These are phyloP conservation scores for Aptenodytes forsteri DNA, from an alignment of 2,113 vertebrate species.

Conservation along the genomic window DNA sequence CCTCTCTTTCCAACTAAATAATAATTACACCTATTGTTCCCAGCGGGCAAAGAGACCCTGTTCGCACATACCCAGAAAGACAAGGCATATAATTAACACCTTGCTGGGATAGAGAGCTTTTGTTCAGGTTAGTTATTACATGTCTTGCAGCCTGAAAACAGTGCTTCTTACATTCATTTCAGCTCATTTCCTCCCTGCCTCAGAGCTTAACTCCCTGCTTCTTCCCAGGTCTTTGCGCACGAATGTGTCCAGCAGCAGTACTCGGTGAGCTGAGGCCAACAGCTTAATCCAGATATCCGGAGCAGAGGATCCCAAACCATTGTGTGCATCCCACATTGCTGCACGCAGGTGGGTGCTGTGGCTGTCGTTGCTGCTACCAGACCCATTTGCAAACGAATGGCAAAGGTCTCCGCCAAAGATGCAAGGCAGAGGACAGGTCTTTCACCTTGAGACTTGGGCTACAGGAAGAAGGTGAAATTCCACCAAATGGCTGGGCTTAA, in stretches of 20 bases:
- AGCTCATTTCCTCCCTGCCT: conserved; percentile 29
- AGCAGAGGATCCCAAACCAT: not conserved
- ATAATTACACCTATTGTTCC: conserved; percentile 57
- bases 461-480: not conserved
- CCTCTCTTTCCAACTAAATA: conserved; percentile 39
- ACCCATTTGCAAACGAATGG: not conserved
- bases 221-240: not conserved
- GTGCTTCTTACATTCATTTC: conserved; percentile 26
- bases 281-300: not conserved
- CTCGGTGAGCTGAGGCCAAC: not conserved
- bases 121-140: conserved; percentile 42
- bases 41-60: conserved; percentile 30
- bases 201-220: conserved; percentile 3
- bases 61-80: conserved; percentile 6
- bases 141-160: conserved; percentile 20
- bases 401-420: not conserved
- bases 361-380: not conserved
- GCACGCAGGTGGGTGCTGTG: rapidly evolving
- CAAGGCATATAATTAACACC: conserved; percentile 40
- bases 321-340: rapidly evolving
- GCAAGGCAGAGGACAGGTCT: not conserved
- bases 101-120: conserved; percentile 44
- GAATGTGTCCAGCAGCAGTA: not conserved
- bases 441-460: not conserved
- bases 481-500: not conserved